These are phyloP conservation scores for Genyomyrus donnyi DNA, from an alignment of 2,113 vertebrate species.

Conservation along the genomic window DNA sequence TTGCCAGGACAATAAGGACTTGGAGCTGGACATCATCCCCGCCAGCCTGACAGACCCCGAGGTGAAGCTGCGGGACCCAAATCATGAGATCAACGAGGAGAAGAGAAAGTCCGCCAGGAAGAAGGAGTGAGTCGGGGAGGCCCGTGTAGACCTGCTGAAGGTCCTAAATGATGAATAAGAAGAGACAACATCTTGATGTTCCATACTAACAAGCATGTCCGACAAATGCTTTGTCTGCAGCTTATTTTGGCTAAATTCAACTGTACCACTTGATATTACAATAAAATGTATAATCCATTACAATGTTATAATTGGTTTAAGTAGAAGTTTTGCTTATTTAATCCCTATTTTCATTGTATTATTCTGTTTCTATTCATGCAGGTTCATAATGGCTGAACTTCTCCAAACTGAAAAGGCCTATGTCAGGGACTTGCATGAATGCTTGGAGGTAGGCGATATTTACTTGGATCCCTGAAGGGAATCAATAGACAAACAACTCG, in stretches of 20 bases:
- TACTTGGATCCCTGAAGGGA: not conserved
- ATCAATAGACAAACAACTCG: not conserved
- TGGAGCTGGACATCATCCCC: constrained; percentile 92
- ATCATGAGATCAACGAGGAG: constrained; percentile 90
- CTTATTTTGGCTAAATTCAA: not conserved
- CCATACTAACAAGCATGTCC: not conserved
- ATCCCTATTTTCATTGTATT: not conserved
- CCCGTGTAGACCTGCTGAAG: not conserved
- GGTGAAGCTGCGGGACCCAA: constrained; percentile 87
- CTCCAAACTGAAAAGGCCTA: constrained; percentile 96
- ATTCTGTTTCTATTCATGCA: constrained; percentile 38
- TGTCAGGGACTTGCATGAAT: constrained; percentile 90
- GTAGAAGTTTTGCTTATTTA: not conserved
- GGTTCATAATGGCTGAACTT: constrained; percentile 96
- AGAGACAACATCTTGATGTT: not conserved
- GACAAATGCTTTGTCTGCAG: not conserved
- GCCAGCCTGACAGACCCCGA: constrained; percentile 89
- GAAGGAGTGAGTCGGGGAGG: constrained; percentile 78
- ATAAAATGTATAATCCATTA: not conserved
- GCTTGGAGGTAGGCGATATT: constrained; percentile 76
- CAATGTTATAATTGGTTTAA: not conserved
- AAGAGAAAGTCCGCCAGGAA: constrained; percentile 94
- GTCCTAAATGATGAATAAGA: not conserved
- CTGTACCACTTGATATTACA: not conserved
- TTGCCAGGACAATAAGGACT: constrained; percentile 83